Evolutionary conservation across 2,797 vertebrate species (phyloP).

Genomic region (Spinibarbus caldwelli): DNA sequence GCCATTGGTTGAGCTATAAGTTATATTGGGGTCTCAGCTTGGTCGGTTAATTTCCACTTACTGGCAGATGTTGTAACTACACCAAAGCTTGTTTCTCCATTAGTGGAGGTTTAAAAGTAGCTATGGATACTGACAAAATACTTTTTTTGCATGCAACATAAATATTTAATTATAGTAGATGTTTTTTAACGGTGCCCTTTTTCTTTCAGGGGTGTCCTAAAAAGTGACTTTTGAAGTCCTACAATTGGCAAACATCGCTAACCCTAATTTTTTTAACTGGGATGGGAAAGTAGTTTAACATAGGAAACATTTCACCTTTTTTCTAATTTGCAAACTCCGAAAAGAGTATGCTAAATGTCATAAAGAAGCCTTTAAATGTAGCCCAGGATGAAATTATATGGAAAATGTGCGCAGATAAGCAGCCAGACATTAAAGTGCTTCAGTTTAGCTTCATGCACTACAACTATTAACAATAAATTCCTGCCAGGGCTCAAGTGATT

Average conservation of each 20-base stretch:
- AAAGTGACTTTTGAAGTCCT: neutral
- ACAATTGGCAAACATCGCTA: neutral
- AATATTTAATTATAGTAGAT: neutral
- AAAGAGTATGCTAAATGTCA: slow-evolving; percentile 12
- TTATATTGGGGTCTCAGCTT: neutral
- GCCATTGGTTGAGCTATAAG: neutral
- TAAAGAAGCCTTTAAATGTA: neutral
- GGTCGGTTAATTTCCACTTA: neutral
- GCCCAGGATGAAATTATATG: neutral
- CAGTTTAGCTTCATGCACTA: neutral
- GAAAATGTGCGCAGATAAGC: neutral
- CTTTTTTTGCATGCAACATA: neutral
- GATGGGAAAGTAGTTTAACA: neutral
- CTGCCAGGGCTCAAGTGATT: neutral
- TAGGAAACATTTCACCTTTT: neutral
- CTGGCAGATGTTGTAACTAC: neutral
- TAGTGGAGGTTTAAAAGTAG: neutral
- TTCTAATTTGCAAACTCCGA: neutral
- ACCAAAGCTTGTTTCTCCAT: neutral
- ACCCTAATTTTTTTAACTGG: neutral
- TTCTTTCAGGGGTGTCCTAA: neutral
- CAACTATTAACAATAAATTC: slow-evolving; percentile 13
- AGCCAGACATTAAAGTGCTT: slow-evolving; percentile 5
- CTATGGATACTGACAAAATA: neutral
- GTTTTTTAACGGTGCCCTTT: neutral